phyloP scores from a whole-genome alignment of 2,113 vertebrate species.

The Pithys albifrons region DNA sequence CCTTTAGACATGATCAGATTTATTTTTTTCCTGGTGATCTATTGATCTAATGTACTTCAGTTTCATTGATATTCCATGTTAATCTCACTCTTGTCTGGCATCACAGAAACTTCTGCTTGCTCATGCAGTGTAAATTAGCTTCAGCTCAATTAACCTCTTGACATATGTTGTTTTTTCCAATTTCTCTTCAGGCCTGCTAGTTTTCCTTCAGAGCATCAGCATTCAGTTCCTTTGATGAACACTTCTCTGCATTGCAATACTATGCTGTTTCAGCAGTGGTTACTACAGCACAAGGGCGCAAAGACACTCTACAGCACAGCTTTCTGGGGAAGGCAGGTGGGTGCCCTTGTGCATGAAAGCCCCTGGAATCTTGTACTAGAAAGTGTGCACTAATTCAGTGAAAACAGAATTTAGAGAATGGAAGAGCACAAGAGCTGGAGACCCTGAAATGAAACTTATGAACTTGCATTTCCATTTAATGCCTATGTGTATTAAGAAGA shows the following conservation, averaged over 20 bases:
- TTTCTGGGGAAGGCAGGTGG: not conserved
- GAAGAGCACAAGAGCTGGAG: not conserved
- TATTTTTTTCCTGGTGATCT: not conserved
- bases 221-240: not conserved
- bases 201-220: not conserved
- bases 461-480: not conserved
- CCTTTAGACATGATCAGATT: not conserved
- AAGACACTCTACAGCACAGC: not conserved
- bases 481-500: not conserved
- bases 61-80: conserved; percentile 26
- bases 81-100: not conserved
- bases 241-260: not conserved
- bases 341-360: not conserved
- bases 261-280: not conserved
- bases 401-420: not conserved
- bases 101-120: conserved; percentile 27
- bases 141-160: conserved; percentile 57
- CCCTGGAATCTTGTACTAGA: not conserved
- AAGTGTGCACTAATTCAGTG: not conserved
- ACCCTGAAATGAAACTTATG: not conserved
- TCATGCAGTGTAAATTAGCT: conserved; percentile 37
- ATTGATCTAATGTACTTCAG: conserved; percentile 7
- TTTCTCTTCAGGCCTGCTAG: conserved; percentile 3
- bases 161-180: not conserved
- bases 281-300: not conserved